A percentile compares a stretch with the other conserved stretches of the same genome.
Conservation (phyloP, 2,797 vertebrate species). For the Craterocephalus amniculus region DNA sequence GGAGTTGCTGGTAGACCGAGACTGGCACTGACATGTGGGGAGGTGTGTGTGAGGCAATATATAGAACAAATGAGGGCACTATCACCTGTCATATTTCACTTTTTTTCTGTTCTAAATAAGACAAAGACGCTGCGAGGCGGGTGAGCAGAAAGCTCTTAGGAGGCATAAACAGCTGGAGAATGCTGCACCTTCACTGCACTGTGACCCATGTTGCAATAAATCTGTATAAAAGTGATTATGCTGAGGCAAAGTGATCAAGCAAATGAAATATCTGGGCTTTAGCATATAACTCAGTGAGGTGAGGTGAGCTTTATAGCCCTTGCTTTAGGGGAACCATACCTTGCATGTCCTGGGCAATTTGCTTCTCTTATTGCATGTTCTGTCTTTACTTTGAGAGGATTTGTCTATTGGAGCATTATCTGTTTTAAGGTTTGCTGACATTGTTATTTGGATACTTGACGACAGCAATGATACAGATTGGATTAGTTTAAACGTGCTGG, state of each 20-base stretch:
- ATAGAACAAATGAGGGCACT: conserved; percentile 80
- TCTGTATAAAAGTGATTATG: conserved; percentile 79
- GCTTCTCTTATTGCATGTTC: conserved; percentile 71
- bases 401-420: conserved; percentile 34
- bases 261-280: conserved; percentile 82
- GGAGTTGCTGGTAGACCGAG: conserved; percentile 73
- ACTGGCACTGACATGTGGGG: conserved; percentile 79
- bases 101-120: conserved; percentile 80
- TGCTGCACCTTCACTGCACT: conserved; percentile 73
- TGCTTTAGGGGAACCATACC: conserved; percentile 69
- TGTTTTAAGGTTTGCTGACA: conserved; percentile 54
- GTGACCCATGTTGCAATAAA: conserved; percentile 78
- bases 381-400: conserved; percentile 57
- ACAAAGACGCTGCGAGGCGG: conserved; percentile 74
- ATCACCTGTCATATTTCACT: conserved; percentile 80
- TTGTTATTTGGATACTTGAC: conserved; percentile 38
- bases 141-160: conserved; percentile 76
- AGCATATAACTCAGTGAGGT: conserved; percentile 77
- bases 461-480: neutral
- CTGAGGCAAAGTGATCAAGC: conserved; percentile 84
- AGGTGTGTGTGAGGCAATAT: conserved; percentile 78
- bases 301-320: conserved; percentile 78
- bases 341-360: conserved; percentile 77
- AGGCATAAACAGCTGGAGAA: conserved; percentile 82
- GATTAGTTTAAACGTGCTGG: conserved; percentile 24